Percentiles rank a stretch among this genome's conserved stretches.
These are phyloP conservation scores for Nephrotoma guestfalica DNA, from an alignment of 2,888 invertebrate genomes.

Conservation along the genomic window DNA sequence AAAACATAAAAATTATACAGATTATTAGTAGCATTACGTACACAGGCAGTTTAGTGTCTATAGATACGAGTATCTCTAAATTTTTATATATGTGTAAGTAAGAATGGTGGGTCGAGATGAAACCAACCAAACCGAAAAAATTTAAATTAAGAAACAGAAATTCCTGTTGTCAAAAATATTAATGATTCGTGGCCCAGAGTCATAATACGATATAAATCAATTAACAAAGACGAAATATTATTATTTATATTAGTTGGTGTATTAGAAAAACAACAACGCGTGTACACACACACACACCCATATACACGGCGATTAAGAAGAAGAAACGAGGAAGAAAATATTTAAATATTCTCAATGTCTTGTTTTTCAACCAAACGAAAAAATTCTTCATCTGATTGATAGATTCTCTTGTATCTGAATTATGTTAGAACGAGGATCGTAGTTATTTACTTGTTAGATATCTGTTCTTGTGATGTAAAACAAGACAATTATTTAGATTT, in stretches of 20 bases:
- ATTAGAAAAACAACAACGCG: neutral
- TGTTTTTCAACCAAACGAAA: neutral
- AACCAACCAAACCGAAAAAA: neutral
- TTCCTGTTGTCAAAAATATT: slow-evolving; percentile 5
- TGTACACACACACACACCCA: neutral
- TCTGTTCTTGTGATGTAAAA: neutral
- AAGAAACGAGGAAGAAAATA: neutral
- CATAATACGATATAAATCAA: slow-evolving; percentile 3
- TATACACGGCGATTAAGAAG: neutral
- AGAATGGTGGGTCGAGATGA: neutral
- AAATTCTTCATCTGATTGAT: neutral
- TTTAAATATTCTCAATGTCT: neutral
- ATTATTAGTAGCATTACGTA: neutral
- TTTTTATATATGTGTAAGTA: neutral
- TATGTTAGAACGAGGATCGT: neutral
- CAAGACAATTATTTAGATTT: neutral
- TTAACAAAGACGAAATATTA: slow-evolving; percentile 3
- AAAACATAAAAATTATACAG: neutral
- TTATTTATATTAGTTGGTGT: neutral
- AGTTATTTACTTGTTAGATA: neutral
- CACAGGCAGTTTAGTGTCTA: neutral
- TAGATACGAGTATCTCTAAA: neutral
- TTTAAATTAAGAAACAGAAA: neutral
- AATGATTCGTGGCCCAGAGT: slow-evolving; percentile 4
- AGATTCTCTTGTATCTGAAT: neutral